Evolutionary conservation across 2,797 vertebrate genomes (phyloP), one percentile per base, ranked within the genome.

Genomic region (Falco berigora): DNA sequence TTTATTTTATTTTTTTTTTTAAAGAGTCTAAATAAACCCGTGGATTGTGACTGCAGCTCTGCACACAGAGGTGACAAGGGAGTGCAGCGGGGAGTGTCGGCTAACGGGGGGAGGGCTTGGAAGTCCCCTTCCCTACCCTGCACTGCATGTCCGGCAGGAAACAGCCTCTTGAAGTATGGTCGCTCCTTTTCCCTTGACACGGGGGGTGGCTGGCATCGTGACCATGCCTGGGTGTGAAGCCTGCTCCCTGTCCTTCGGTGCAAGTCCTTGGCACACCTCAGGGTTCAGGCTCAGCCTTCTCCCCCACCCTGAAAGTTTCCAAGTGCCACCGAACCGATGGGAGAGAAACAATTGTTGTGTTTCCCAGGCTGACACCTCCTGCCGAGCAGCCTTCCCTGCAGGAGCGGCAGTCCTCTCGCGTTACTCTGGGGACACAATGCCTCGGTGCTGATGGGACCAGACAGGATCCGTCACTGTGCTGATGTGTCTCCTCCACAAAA

Each of bases 401-500:
- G 95, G 95, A 96, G 68, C 0, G 6, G 67, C 95, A 95, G 93
- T 96, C 86, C 72, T 49, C 94, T 77, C 5, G 17, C 2, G 83
- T 96, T 96, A 96, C 88, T 91, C 89, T 23, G 78, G 93, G 87
- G 86, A 92, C 86, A 59, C 36, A 3, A 55, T 0, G 66, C 77
- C 14, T 84, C 15, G 30, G 52, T 62, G 86, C 95, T 94, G 97
- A 97, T 95, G 94, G 96, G 82, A 97, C 94, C 92, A 95, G 97
- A 96, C 91, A 97, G 92, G 83, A 76, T 93, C 97, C 68, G 69
- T 97, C 97, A 97, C 84, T 69, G 38, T 19, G n/a, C 64, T 88
- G 84, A 81, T 87, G 87, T 73, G 82, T 93, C 88, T 90, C 16
- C 91, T 93, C 88, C 95, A 92, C 97, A 95, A 96, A 95, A 94